Evolutionary conservation across 1,140 invertebrate genomes (phyloP).

Genomic region (Frieseomelitta varia): DNA sequence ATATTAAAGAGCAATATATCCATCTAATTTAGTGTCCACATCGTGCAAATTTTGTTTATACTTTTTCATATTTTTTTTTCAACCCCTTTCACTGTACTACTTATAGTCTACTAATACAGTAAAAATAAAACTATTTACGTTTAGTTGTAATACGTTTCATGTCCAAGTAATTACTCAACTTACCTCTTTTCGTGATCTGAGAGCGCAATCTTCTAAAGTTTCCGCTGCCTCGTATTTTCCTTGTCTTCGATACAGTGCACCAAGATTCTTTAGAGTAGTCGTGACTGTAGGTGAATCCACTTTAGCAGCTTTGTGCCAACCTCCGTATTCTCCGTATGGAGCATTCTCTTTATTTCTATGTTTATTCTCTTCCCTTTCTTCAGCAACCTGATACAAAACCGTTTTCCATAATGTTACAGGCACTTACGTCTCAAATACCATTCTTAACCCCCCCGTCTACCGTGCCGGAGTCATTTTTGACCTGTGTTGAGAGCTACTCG

Average conservation of each 20-base stretch:
- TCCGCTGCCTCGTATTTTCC: constrained; percentile 99
- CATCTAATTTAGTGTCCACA: not conserved
- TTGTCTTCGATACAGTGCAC: constrained; percentile 97
- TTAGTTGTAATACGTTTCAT: not conserved
- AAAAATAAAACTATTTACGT: not conserved
- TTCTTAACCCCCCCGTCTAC: too few relatives aligned
- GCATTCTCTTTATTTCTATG: constrained; percentile 94
- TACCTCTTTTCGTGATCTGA: constrained; percentile 96
- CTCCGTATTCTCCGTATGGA: constrained; percentile 96
- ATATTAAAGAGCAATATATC: not conserved
- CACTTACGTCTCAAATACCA: not conserved
- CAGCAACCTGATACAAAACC: constrained; percentile 87
- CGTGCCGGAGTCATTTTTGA: too few relatives aligned
- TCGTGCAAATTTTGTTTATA: not conserved
- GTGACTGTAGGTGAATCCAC: constrained; percentile 98
- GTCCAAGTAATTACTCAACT: constrained; percentile 30
- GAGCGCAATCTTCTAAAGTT: constrained; percentile 98
- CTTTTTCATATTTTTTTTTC: not conserved
- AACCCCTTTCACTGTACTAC: constrained; percentile 15
- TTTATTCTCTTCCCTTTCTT: constrained; percentile 98
- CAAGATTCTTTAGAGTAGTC: constrained; percentile 98
- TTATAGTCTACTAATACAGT: not conserved
- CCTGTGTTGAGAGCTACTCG: too few relatives aligned
- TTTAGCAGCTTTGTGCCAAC: constrained; percentile 99
- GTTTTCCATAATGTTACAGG: not conserved